These are phyloP conservation scores for Epizoanthus fatuus DNA, from an alignment of 92 coral and sea anemone genomes.

Conservation along the genomic window DNA sequence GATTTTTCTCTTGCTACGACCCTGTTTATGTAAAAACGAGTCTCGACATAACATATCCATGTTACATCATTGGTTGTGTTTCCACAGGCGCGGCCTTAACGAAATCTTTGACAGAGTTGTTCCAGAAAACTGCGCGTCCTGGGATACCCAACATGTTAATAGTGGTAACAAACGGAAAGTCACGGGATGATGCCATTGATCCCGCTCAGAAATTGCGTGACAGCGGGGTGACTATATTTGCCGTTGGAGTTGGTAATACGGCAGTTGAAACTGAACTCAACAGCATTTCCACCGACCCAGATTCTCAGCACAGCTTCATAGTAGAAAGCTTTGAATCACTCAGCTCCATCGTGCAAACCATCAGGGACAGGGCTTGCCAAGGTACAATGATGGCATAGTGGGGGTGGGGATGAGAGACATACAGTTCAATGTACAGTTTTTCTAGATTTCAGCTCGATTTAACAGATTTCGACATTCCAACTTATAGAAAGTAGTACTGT, in stretches of 20 bases:
- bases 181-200: slow-evolving; percentile 57
- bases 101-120: slow-evolving; percentile 42
- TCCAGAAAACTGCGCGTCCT: slow-evolving; percentile 46
- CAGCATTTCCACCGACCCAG: slow-evolving; percentile 75
- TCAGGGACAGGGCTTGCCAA: slow-evolving; percentile 20
- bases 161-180: slow-evolving; percentile 81
- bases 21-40: neutral
- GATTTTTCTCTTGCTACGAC: no score
- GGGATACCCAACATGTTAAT: slow-evolving; percentile 68
- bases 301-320: slow-evolving; percentile 37
- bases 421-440: no score
- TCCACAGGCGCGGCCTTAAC: slow-evolving; percentile 60
- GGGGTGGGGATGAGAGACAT: no score
- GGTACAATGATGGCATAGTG: slow-evolving; percentile 1
- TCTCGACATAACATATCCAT: no score
- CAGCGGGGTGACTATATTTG: slow-evolving; percentile 66
- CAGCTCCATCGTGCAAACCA: slow-evolving; percentile 18
- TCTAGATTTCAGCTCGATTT: no score
- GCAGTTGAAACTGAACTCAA: slow-evolving; percentile 50
- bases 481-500: no score
- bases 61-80: neutral
- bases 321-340: slow-evolving; percentile 31
- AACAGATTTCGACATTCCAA: no score
- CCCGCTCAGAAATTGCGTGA: slow-evolving; percentile 79
- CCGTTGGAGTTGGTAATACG: slow-evolving; percentile 68